Percentiles rank a stretch among this genome's conserved stretches.
These are phyloP conservation scores for Parapristionchus giblindavisi DNA, from an alignment of 2,888 invertebrate genomes.

Conservation along the genomic window DNA sequence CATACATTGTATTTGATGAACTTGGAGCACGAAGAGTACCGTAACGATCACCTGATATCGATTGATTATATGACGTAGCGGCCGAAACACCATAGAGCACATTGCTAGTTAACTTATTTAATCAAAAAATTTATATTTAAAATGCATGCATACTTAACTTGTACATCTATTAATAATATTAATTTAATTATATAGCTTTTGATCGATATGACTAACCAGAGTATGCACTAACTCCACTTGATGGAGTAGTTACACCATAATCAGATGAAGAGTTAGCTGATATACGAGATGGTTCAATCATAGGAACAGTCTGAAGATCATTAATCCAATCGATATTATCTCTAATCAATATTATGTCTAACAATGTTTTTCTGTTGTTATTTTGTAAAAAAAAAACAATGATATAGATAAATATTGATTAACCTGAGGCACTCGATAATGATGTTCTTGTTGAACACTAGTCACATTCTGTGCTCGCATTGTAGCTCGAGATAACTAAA, in stretches of 20 bases:
- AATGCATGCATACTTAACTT: neutral
- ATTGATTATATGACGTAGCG: neutral
- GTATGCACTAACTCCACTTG: conserved; percentile 14
- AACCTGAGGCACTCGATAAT: conserved; percentile 38
- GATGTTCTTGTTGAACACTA: conserved; percentile 35
- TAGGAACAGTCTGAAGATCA: conserved; percentile 24
- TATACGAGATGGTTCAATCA: conserved; percentile 7
- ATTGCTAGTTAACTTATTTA: neutral
- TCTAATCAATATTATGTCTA: neutral
- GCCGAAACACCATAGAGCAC: neutral
- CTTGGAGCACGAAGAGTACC: conserved; percentile 36
- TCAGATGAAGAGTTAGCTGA: conserved; percentile 14
- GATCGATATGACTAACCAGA: neutral
- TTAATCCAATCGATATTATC: neutral
- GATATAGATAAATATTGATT: neutral
- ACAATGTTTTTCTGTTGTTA: neutral
- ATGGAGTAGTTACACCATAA: conserved; percentile 11
- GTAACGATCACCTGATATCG: conserved; percentile 23
- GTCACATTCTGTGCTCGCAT: conserved; percentile 25
- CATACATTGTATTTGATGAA: conserved; percentile 14
- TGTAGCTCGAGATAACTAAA: conserved; percentile 36
- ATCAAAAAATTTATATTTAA: neutral
- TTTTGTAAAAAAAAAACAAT: neutral
- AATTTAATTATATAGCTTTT: neutral
- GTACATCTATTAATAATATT: neutral